Conservation (phyloP, 2,888 invertebrate genomes). For the Sylvicola cinctus region DNA sequence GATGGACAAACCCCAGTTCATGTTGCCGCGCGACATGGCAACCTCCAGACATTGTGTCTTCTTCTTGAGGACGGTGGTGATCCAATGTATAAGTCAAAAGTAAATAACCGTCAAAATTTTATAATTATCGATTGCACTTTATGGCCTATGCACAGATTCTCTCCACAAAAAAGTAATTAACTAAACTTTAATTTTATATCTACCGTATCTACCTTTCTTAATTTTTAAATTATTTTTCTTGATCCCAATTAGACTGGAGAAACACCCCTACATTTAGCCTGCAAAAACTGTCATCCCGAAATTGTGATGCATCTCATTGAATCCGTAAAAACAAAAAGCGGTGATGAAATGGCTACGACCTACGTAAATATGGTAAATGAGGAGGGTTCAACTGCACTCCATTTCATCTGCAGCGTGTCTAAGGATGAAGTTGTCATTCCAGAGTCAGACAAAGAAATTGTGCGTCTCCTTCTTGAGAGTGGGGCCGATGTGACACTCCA, state of each 20-base stretch:
- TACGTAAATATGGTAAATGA: slow-evolving; percentile 78
- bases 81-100: slow-evolving; percentile 78
- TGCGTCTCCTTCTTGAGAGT: slow-evolving; percentile 70
- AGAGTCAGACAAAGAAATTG: slow-evolving; percentile 65
- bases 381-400: slow-evolving; percentile 85
- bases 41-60: slow-evolving; percentile 63
- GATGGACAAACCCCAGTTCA: slow-evolving; percentile 96
- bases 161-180: neutral
- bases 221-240: neutral
- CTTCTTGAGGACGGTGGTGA: slow-evolving; percentile 89
- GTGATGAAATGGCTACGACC: slow-evolving; percentile 54
- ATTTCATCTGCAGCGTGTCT: slow-evolving; percentile 80
- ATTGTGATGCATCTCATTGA: slow-evolving; percentile 72
- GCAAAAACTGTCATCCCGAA: slow-evolving; percentile 64
- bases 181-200: neutral
- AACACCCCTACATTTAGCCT: slow-evolving; percentile 88
- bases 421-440: slow-evolving; percentile 57
- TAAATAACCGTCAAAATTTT: slow-evolving; percentile 25
- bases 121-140: too few relatives aligned
- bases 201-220: neutral
- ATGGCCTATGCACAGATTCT: neutral
- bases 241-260: slow-evolving; percentile 53
- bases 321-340: slow-evolving; percentile 55
- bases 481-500: slow-evolving; percentile 76
- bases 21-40: slow-evolving; percentile 84